A percentile compares a stretch with the other conserved stretches of the same genome.
These are phyloP conservation scores for Cheilosia pagana DNA, from an alignment of 2,888 invertebrate genomes.

Conservation along the genomic window DNA sequence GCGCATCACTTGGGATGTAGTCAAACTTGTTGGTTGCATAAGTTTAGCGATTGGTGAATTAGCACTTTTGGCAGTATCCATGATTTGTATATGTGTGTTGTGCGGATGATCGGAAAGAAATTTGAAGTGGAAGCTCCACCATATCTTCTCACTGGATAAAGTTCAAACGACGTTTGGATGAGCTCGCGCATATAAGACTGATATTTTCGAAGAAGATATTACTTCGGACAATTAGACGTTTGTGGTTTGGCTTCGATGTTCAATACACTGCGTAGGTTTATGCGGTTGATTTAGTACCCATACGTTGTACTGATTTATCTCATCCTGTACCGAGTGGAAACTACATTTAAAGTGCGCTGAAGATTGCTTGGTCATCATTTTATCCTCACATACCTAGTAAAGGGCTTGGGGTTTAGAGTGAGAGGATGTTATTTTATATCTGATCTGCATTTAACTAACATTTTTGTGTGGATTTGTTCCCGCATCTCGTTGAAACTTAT, in stretches of 20 bases:
- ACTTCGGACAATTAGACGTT: neutral
- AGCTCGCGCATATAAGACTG: constrained; percentile 20
- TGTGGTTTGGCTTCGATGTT: neutral
- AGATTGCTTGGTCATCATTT: no score
- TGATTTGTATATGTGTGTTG: constrained; percentile 10
- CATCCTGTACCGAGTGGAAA: no score
- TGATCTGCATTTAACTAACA: no score
- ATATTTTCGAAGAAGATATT: constrained; percentile 37
- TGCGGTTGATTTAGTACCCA: no score
- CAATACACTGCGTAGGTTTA: no score
- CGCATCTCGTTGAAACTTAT: no score
- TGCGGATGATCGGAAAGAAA: constrained; percentile 42
- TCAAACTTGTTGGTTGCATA: constrained; percentile 74
- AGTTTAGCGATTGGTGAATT: constrained; percentile 61
- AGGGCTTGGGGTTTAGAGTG: no score
- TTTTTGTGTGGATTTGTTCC: no score
- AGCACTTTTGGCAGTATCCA: constrained; percentile 34
- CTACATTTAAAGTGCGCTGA: no score
- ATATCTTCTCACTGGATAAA: constrained; percentile 59
- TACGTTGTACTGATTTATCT: no score
- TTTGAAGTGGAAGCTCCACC: constrained; percentile 45
- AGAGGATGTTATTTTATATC: no score
- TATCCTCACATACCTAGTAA: no score
- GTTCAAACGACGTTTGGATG: constrained; percentile 62
- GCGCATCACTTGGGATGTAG: constrained; percentile 63